Percentiles rank a stretch among this genome's conserved stretches.
Conservation (phyloP, 2,888 invertebrate genomes). For the Hypena proboscidalis region DNA sequence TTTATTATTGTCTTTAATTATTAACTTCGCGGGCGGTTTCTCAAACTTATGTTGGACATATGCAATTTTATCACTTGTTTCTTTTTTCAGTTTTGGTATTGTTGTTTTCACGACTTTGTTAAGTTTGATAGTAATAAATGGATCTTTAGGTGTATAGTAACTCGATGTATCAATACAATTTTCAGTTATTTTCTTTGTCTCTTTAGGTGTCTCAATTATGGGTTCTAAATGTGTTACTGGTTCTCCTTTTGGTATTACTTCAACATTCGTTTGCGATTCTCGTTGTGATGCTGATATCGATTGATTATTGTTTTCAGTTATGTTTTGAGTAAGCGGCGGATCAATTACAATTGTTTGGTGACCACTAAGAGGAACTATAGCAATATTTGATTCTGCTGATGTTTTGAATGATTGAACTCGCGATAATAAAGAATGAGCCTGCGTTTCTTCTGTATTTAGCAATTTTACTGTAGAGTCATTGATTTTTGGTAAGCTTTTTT, state of each 20-base stretch:
- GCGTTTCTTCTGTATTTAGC: slow-evolving; percentile 51
- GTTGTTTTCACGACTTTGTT: slow-evolving; percentile 78
- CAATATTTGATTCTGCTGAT: slow-evolving; percentile 76
- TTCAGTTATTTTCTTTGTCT: slow-evolving; percentile 42
- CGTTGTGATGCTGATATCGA: slow-evolving; percentile 14
- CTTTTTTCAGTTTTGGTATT: slow-evolving; percentile 73
- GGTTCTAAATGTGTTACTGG: slow-evolving; percentile 27
- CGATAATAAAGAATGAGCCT: slow-evolving; percentile 67
- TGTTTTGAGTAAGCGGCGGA: slow-evolving; percentile 67
- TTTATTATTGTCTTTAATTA: slow-evolving; percentile 72
- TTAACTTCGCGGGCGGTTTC: slow-evolving; percentile 73
- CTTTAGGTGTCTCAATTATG: slow-evolving; percentile 43
- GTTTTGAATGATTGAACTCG: slow-evolving; percentile 80
- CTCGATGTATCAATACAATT: slow-evolving; percentile 63
- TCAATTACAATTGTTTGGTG: slow-evolving; percentile 83
- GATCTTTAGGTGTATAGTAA: slow-evolving; percentile 68
- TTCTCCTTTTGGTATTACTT: slow-evolving; percentile 27
- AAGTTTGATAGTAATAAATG: slow-evolving; percentile 78
- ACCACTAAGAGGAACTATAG: slow-evolving; percentile 79
- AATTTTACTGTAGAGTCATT: slow-evolving; percentile 34
- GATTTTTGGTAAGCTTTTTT: slow-evolving; percentile 51
- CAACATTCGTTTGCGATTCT: slow-evolving; percentile 31
- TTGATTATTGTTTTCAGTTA: slow-evolving; percentile 38
- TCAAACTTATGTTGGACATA: slow-evolving; percentile 67
- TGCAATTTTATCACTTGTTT: slow-evolving; percentile 65